Conservation (phyloP, 2,113 vertebrate genomes). For the Tachysurus fulvidraco region DNA sequence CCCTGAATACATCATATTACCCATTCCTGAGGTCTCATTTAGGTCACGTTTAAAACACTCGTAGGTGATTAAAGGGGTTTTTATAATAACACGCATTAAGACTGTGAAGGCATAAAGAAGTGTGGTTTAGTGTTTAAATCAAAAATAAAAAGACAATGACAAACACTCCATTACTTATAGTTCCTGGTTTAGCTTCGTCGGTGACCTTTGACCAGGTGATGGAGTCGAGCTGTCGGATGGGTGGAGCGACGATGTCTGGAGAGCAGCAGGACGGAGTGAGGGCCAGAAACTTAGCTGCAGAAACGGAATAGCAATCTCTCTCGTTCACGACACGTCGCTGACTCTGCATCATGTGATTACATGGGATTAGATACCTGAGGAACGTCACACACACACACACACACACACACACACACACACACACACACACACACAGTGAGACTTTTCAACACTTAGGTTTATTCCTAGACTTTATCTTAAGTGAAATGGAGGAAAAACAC, state of each 20-base stretch:
- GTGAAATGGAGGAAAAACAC: no score
- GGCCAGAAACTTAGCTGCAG: slow-evolving; percentile 87
- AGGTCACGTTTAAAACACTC: not conserved
- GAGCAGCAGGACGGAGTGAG: slow-evolving; percentile 89
- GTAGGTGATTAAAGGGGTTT: no score
- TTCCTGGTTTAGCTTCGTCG: slow-evolving; percentile 48
- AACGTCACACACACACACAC: not conserved
- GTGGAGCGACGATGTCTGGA: slow-evolving; percentile 78
- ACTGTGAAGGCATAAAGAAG: no score
- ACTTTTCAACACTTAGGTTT: not conserved
- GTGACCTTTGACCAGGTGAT: slow-evolving; percentile 84
- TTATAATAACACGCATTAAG: no score
- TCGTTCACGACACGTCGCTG: slow-evolving; percentile 88
- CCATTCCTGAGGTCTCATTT: not conserved
- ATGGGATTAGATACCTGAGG: slow-evolving; percentile 93
- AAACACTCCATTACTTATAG: slow-evolving; percentile 43
- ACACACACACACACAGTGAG: not conserved
- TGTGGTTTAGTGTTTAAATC: no score
- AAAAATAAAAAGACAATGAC: no score
- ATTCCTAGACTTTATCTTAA: not conserved
- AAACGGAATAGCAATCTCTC: slow-evolving; percentile 90
- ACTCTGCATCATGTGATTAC: slow-evolving; percentile 97
- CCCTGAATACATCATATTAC: not conserved
- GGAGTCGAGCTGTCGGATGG: slow-evolving; percentile 83
- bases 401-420: not conserved